phyloP scores from a whole-genome alignment of 2,797 vertebrate species.

The Myioborus melanocephalus region DNA sequence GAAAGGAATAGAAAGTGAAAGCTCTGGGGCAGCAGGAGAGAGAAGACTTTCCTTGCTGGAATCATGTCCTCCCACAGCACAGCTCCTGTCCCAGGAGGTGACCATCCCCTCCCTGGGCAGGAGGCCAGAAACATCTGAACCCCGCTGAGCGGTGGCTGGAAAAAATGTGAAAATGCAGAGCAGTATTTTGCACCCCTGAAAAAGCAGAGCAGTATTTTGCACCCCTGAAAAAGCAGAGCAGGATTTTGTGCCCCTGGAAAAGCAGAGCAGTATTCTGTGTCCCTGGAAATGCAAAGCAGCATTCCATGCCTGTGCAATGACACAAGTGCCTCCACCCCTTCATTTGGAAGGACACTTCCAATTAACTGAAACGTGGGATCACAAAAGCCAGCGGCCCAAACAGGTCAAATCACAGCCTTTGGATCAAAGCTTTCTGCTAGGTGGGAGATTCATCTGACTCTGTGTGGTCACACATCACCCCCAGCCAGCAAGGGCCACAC shows the following conservation, averaged over 20 bases:
- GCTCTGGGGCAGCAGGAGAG: neutral
- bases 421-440: neutral
- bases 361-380: neutral
- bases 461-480: neutral
- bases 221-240: neutral
- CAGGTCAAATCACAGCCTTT: neutral
- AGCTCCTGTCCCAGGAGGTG: neutral
- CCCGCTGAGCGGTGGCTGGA: accelerated
- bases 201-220: neutral
- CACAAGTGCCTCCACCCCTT: neutral
- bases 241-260: neutral
- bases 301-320: neutral
- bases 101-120: neutral
- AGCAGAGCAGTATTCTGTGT: neutral
- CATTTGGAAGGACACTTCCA: neutral
- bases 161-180: neutral
- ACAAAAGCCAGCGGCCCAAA: neutral
- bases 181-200: neutral
- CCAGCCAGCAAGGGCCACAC: neutral
- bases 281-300: neutral
- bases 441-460: neutral
- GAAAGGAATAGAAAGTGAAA: neutral
- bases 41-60: neutral
- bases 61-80: neutral
- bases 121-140: neutral